Conservation (phyloP, 2,113 vertebrate species). For the Marmota monax region DNA sequence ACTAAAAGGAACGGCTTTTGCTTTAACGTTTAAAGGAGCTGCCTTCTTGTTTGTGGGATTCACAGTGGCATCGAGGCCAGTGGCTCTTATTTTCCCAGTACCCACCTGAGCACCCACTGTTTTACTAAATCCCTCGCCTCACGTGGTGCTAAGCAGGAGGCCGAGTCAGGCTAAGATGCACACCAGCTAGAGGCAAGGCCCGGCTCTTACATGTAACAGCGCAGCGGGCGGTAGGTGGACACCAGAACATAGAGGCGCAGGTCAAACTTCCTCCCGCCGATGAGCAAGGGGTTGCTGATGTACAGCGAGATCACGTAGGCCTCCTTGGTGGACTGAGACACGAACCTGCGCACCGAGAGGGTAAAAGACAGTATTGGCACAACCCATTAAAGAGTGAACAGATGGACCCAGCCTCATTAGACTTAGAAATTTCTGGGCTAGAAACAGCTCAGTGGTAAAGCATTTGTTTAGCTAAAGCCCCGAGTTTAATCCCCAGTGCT, state of each 20-base stretch:
- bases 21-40: background rate
- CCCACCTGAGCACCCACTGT: rapidly evolving
- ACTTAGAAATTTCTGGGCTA: background rate
- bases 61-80: no score
- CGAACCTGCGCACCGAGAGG: conserved; percentile 88
- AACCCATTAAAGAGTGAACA: background rate
- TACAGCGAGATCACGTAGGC: conserved; percentile 99
- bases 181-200: rapidly evolving
- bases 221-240: conserved; percentile 95
- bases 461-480: background rate
- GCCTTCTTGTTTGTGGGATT: background rate
- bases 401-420: background rate
- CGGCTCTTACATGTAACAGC: conserved; percentile 96
- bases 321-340: conserved; percentile 94
- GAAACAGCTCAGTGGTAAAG: background rate
- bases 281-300: conserved; percentile 96
- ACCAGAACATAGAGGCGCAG: conserved; percentile 97
- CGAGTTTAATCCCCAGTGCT: background rate
- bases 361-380: rapidly evolving
- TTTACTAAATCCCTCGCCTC: background rate
- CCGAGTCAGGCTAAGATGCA: rapidly evolving
- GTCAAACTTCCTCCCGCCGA: conserved; percentile 98
- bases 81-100: background rate
- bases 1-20: background rate
- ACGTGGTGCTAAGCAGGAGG: rapidly evolving